Base-by-base conservation (phyloP, 1,140 invertebrate genomes). In the Myzus persicae region DNA sequence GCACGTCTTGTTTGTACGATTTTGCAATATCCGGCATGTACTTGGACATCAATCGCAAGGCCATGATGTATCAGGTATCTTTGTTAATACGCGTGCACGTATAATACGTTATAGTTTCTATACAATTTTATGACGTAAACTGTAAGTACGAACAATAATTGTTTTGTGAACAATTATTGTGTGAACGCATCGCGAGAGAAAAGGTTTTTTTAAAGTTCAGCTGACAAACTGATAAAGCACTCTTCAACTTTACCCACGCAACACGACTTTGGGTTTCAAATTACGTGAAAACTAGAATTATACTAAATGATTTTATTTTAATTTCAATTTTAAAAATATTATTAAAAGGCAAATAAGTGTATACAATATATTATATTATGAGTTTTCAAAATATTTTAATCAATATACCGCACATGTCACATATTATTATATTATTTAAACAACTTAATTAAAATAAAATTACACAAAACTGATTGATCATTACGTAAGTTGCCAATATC, bases 11-110 rank as follows among this genome's bases (percentile, higher is more conserved):
- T 91, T 44, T 36, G 22, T 91, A 76, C n/a, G 67, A 91, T 91
- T 91, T 91, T 81, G 90, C 90, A 91, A 91, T 76, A 91, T 91
- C 90, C 90, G 90, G 90, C 90, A 91, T 38, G 11, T 46, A 81
- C 31, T n/a, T 76, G 59, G 67, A 82, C 46, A 51, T 48, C n/a
- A 89, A 89, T 89, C 22, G 46, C 87, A 48, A 89, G 87, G 87
- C 44, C 87, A 89, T 51, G 46, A 51, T 89, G 87, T 38, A 22
- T 48, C 22, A 31, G 26, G 31, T 22, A 46, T 88, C 46, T 24
- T 89, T 89, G 46, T 89, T 46, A 31, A 40, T 44, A 87, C 22
- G n/a, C 31, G 22, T 48, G 42, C 42, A 46, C 42, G 31, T 31
- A 48, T 48, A 87, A 48, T 44, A 87, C 44, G 85, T 46, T 87